Conservation (phyloP, 2,888 invertebrate species). For the Plagodis dolabraria region DNA sequence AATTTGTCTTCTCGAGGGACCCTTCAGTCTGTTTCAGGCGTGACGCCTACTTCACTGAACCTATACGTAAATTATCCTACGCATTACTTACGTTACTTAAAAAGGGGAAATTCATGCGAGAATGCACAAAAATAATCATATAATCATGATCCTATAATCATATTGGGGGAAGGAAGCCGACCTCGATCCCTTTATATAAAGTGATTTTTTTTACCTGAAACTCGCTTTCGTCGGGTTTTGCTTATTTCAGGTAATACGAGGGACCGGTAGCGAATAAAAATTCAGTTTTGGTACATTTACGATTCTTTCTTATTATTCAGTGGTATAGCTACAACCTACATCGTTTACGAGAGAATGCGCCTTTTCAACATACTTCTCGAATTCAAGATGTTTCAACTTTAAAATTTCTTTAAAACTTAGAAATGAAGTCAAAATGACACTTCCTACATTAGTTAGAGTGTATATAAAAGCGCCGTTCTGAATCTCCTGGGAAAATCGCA, state of each 20-base stretch:
- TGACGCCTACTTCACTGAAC: too few species aligned
- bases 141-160: slow-evolving; percentile 64
- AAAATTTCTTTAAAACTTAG: too few species aligned
- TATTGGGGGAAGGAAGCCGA: slow-evolving; percentile 45
- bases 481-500: too few species aligned
- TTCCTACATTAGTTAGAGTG: too few species aligned
- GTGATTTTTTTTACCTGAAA: slow-evolving; percentile 54
- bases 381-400: too few species aligned
- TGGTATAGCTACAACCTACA: slow-evolving; percentile 10
- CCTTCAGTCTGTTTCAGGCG: too few species aligned
- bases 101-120: slow-evolving; percentile 35
- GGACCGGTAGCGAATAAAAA: slow-evolving; percentile 39
- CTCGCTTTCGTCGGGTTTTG: slow-evolving; percentile 45
- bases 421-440: too few species aligned
- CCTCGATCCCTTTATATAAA: slow-evolving; percentile 53
- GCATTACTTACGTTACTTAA: background rate
- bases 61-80: too few species aligned
- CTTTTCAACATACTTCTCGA: background rate
- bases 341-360: background rate
- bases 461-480: too few species aligned
- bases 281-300: slow-evolving; percentile 33
- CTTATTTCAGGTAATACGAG: slow-evolving; percentile 55
- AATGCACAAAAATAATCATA: slow-evolving; percentile 47
- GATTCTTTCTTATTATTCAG: slow-evolving; percentile 35
- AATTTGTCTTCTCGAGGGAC: too few species aligned